Evolutionary conservation across 37 sponge, comb jelly and placozoan genomes (phyloP), one percentile per base, ranked within the genome.

Genomic region (Hexactinellida sp.): DNA sequence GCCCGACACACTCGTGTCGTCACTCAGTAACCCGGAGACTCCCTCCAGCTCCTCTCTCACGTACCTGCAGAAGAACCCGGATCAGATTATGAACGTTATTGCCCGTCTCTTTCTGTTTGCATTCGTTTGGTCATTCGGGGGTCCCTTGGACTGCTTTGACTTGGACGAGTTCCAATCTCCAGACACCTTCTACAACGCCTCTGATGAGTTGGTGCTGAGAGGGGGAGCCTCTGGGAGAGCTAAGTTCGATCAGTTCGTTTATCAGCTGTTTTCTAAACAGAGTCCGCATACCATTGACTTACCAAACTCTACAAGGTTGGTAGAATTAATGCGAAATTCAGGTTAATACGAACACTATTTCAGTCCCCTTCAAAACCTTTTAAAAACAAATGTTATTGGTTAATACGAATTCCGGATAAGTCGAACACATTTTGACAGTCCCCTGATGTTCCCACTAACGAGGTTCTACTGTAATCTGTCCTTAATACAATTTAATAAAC

Each of bases 61-160:
- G 3, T 63, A 63, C 24, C 55, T 82, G 23, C 47, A 55, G 32
- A 55, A 84, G 36, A 23, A 37, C 1, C 85, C 41, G 21, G 83
- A 71, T 7, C 24, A 82, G n/a, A 19, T 90, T 5, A 51, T 47
- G 38, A 36, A 76, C 3, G 54, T 91, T 24, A 21, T 91, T 0
- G 54, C 88, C 38, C 89, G 89, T 19, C 39, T 91, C 55, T 93
- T 54, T 55, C 84, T 93, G 28, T 93, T 89, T 38, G 82, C 89
- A 52, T 93, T 87, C 63, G 87, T 87, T 0, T 91, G 89, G 88
- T 84, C 93, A 30, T 91, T 91, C 71, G 93, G 93, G 3, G 92
- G 91, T 54, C 38, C 82, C 0, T 54, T 89, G 1, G 90, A 89
- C 37, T 87, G 90, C 63, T 90, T 85, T 82, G 86, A 86, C 36